Conservation (phyloP, 2,888 invertebrate genomes). For the Cremastobaeus sp. region DNA sequence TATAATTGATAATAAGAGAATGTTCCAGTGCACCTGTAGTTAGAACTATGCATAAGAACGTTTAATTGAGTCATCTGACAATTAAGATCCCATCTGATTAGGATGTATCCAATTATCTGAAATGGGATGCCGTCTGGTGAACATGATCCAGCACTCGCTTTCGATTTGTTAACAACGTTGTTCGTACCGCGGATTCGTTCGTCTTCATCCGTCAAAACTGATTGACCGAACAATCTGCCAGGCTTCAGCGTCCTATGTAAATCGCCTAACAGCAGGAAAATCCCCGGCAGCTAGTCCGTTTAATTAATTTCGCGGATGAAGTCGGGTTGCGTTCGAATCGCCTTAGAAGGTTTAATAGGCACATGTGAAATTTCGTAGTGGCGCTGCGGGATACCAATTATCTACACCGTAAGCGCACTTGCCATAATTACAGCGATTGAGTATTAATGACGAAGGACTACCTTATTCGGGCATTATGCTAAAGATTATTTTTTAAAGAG, state of each 20-base stretch:
- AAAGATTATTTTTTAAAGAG: not conserved
- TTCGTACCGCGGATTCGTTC: constrained; percentile 32
- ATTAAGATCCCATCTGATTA: constrained; percentile 46
- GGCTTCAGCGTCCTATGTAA: constrained; percentile 33
- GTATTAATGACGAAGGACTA: constrained; percentile 36
- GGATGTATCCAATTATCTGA: constrained; percentile 41
- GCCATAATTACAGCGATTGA: constrained; percentile 46
- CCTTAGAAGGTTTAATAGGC: constrained; percentile 51
- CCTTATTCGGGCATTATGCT: constrained; percentile 16
- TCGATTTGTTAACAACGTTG: constrained; percentile 55
- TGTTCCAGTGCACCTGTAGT: too few relatives aligned
- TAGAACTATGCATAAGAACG: too few relatives aligned
- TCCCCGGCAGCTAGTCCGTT: constrained; percentile 38
- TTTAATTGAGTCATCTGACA: constrained; percentile 40
- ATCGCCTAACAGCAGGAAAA: constrained; percentile 27
- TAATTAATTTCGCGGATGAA: constrained; percentile 52
- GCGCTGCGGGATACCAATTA: constrained; percentile 57
- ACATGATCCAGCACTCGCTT: constrained; percentile 35
- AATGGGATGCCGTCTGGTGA: constrained; percentile 28
- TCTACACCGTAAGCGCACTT: constrained; percentile 26
- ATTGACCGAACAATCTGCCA: constrained; percentile 54
- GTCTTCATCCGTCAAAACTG: constrained; percentile 54
- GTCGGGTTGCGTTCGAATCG: constrained; percentile 34
- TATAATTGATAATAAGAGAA: too few relatives aligned
- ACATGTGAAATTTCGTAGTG: constrained; percentile 53